phyloP scores from a whole-genome alignment of 2,113 vertebrate species.

The Eleginops maclovinus region DNA sequence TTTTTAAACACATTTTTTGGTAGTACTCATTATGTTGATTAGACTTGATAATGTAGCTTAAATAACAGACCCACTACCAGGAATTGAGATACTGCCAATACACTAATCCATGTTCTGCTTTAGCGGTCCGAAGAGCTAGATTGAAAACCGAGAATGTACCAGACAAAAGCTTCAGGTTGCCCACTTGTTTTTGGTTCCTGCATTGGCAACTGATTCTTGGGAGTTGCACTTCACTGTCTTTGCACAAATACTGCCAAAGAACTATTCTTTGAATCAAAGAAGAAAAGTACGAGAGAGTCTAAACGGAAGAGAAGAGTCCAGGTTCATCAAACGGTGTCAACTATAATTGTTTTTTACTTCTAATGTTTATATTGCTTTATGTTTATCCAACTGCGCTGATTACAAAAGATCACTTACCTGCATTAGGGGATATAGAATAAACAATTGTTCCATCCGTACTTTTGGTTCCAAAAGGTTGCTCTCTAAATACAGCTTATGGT shows the following conservation, averaged over 20 bases:
- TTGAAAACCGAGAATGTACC: background rate
- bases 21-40: background rate
- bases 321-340: too few relatives aligned
- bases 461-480: too few relatives aligned
- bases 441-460: too few relatives aligned
- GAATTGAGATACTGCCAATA: background rate
- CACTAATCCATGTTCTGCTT: background rate
- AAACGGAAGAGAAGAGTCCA: too few relatives aligned
- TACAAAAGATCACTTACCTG: too few relatives aligned
- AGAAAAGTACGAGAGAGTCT: too few relatives aligned
- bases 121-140: too few relatives aligned
- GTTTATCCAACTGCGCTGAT: background rate
- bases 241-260: constrained; percentile 3
- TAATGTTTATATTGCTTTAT: background rate
- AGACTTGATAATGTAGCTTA: too few relatives aligned
- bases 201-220: background rate
- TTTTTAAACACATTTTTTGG: background rate
- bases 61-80: background rate
- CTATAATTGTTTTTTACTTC: too few relatives aligned
- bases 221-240: background rate
- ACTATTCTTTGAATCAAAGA: background rate
- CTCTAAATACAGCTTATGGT: too few relatives aligned
- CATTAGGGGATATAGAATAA: too few relatives aligned
- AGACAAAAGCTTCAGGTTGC: background rate
- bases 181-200: background rate